Base-by-base conservation (phyloP, 1,140 invertebrate species). In the Carposina sasakii region DNA sequence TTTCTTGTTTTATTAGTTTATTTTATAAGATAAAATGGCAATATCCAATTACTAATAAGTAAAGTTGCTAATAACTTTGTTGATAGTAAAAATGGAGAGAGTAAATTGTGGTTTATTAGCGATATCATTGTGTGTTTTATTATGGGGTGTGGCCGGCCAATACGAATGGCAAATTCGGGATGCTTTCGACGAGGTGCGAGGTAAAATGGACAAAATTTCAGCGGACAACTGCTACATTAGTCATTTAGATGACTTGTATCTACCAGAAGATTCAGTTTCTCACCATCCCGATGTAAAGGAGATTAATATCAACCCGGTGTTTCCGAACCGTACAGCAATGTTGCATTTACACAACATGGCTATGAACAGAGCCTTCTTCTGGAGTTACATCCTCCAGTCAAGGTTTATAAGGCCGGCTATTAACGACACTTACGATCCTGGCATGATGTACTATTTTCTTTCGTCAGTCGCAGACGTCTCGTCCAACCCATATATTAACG, bases 391-490 rank as follows among this genome's bases (percentile, higher is more conserved):
- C 34, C 87, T 98, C 0, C 97, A 99, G 76, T 94, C 94, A 1
- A 86, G 94, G 54, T 96, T 96, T 59, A 96, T 96, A 55, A 84
- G 94, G 31, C 94, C 94, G 1, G 93, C 93, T 12, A 95, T 94
- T 15, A 95, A 96, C 72, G 94, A 96, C 65, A 94, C 94, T 0
- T 95, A 96, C 55, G 96, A 98, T 86, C 97, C 97, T 0, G 97
- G 97, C 45, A 95, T 99, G 91, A 97, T 98, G 95, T 99, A 99
- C 73, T 98, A 98, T 68, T 98, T 98, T 68, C 85, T 99, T 15
- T 98, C 96, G 1, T 93, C 95, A 0, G 93, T 98, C 0, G 96
- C 98, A 0, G 97, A 99, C 83, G 95, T 99, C 0, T 94, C 96
- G 0, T 90, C 96, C 0, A 98, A 97, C 86, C 91, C 92, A 0